A percentile compares a stretch with the other conserved stretches of the same genome.
These are phyloP conservation scores for Callipepla californica DNA, from an alignment of 2,113 vertebrate genomes.

Conservation along the genomic window DNA sequence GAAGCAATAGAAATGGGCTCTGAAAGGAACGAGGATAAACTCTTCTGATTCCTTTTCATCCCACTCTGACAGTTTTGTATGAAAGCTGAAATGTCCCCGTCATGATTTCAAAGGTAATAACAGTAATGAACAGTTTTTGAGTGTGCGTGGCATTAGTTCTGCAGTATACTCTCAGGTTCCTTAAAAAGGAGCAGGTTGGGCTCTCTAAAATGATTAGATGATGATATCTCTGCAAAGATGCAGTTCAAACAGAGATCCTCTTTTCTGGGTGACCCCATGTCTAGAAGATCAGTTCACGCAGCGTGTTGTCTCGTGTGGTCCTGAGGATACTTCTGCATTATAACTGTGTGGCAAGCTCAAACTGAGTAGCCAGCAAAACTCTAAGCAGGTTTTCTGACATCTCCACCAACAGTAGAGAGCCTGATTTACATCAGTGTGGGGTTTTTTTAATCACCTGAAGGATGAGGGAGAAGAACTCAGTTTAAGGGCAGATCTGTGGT, in stretches of 20 bases:
- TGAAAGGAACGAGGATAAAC: neutral
- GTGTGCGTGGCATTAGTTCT: neutral
- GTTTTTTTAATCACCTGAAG: neutral
- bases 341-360: neutral
- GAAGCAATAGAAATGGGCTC: neutral
- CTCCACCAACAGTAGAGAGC: neutral
- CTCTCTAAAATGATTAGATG: neutral
- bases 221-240: rapidly evolving
- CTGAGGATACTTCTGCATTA: neutral
- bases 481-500: neutral
- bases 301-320: rapidly evolving
- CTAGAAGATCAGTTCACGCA: rapidly evolving
- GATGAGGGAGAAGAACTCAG: neutral
- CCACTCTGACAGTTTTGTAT: neutral
- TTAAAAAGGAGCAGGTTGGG: neutral
- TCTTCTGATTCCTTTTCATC: neutral
- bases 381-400: neutral
- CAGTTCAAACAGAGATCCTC: rapidly evolving
- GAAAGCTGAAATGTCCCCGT: neutral
- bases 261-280: neutral
- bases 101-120: neutral
- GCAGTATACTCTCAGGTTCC: neutral
- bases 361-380: neutral
- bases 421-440: rapidly evolving
- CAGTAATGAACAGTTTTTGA: too few relatives aligned